A percentile compares a stretch with the other conserved stretches of the same genome.
Evolutionary conservation across 2,888 invertebrate species (phyloP).

Genomic region (Apeira syringaria): DNA sequence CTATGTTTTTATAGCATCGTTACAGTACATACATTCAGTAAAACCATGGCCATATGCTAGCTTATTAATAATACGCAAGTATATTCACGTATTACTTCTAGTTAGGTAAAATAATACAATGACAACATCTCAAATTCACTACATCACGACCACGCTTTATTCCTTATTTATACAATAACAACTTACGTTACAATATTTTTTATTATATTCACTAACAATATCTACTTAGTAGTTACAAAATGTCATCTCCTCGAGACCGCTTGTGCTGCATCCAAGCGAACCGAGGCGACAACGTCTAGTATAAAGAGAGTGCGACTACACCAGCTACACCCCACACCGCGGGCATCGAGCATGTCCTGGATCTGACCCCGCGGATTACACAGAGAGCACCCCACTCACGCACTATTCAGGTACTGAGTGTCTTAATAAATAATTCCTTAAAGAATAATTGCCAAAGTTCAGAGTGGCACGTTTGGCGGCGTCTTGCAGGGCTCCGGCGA

Average conservation of each 20-base stretch:
- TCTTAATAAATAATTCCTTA: slow-evolving; percentile 66
- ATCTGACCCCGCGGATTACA: slow-evolving; percentile 29
- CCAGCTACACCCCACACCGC: too few species aligned
- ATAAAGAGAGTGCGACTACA: slow-evolving; percentile 43
- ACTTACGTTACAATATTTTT: slow-evolving; percentile 47
- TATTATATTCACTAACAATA: slow-evolving; percentile 51
- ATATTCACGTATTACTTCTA: too few species aligned
- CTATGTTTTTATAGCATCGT: too few species aligned
- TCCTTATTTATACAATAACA: slow-evolving; percentile 27
- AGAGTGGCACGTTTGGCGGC: slow-evolving; percentile 75
- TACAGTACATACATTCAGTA: too few species aligned
- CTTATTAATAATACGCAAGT: too few species aligned
- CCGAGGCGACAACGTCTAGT: slow-evolving; percentile 40
- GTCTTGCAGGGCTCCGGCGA: slow-evolving; percentile 83
- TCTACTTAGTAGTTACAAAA: slow-evolving; percentile 82
- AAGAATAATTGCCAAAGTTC: slow-evolving; percentile 42
- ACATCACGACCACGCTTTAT: slow-evolving; percentile 17
- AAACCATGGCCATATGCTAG: too few species aligned
- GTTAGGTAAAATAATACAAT: background rate
- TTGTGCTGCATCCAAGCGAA: slow-evolving; percentile 42
- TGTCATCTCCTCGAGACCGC: slow-evolving; percentile 58
- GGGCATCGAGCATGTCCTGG: slow-evolving; percentile 2
- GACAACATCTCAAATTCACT: background rate
- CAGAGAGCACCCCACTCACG: slow-evolving; percentile 64
- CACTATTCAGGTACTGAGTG: slow-evolving; percentile 80